These are phyloP conservation scores for Xanthia togata DNA, from an alignment of 2,888 invertebrate genomes.

Conservation along the genomic window DNA sequence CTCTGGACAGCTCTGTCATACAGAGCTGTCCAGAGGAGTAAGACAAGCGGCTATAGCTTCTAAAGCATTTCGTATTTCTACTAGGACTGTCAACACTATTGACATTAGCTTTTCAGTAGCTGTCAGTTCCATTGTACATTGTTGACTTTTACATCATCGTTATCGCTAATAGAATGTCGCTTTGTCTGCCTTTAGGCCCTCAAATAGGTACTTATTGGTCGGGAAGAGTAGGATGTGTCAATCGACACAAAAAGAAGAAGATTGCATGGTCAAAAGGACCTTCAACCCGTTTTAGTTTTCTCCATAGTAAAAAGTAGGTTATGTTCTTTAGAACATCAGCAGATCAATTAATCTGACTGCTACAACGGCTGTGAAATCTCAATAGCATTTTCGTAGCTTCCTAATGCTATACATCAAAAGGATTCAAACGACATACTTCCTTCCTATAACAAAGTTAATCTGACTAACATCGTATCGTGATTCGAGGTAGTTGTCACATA, in stretches of 20 bases:
- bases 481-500: slow-evolving; percentile 1
- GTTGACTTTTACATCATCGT: no score
- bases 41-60: no score
- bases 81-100: no score
- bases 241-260: neutral
- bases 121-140: no score
- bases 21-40: neutral
- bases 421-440: neutral
- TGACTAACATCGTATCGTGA: slow-evolving; percentile 19
- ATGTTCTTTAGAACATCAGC: neutral
- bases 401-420: neutral
- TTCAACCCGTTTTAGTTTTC: neutral
- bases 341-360: neutral
- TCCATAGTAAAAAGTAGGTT: neutral
- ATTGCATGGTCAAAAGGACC: neutral
- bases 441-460: neutral
- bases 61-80: no score
- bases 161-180: no score
- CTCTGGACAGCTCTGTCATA: no score
- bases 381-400: neutral
- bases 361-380: neutral
- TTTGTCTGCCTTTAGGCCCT: no score
- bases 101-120: no score
- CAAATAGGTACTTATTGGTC: no score
- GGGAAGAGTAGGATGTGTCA: neutral